Conservation (phyloP, 2,113 vertebrate genomes). For the Meles meles region DNA sequence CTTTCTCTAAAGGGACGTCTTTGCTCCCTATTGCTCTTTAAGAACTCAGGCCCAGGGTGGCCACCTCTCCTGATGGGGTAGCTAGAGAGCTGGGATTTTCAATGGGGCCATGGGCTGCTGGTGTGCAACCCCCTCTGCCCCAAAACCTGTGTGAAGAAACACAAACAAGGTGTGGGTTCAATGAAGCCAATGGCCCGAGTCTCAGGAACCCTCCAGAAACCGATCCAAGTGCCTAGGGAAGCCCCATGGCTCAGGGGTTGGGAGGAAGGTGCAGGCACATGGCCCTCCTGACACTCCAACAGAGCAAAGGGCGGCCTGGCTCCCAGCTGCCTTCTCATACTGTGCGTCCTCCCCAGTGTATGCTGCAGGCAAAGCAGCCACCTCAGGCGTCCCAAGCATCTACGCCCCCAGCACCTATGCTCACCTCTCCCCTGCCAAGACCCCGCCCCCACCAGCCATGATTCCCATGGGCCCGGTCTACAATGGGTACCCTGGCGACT, state of each 20-base stretch:
- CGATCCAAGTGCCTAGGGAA: background rate
- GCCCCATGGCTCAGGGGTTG: too few species aligned
- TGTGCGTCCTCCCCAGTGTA: slow-evolving; percentile 83
- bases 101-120: rapidly evolving
- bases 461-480: slow-evolving; percentile 81
- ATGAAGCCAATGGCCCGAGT: background rate
- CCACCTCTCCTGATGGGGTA: background rate
- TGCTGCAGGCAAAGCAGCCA: slow-evolving; percentile 92
- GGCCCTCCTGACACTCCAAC: background rate
- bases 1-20: background rate
- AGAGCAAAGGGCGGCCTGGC: background rate
- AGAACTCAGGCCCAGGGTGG: background rate
- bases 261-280: background rate
- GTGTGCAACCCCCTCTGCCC: background rate
- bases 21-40: background rate
- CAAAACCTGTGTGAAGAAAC: background rate
- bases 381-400: slow-evolving; percentile 83
- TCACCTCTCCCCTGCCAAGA: slow-evolving; percentile 79
- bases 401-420: slow-evolving; percentile 87
- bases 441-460: slow-evolving; percentile 77
- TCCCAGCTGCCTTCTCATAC: background rate
- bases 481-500: slow-evolving; percentile 85
- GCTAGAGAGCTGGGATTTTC: background rate
- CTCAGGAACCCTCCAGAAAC: background rate
- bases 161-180: background rate